These are phyloP conservation scores for Cheilosia soror DNA, from an alignment of 2,888 invertebrate genomes.

Conservation along the genomic window DNA sequence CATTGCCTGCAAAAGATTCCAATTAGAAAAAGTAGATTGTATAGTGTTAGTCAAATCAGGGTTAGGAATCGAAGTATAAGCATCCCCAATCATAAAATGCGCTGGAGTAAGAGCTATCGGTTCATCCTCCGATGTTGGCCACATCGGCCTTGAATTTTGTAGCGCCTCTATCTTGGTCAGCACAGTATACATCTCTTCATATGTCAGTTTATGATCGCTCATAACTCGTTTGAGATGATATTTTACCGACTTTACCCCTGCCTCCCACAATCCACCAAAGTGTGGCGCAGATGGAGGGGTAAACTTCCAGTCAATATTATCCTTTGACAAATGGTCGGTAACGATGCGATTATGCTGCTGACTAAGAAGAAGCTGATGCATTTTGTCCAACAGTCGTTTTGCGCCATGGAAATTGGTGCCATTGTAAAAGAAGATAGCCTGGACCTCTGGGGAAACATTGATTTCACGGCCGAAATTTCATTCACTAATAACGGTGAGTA, in stretches of 20 bases:
- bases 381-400: too few species aligned
- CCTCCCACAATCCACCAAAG: background rate
- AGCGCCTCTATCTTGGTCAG: background rate
- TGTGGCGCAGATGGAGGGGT: background rate
- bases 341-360: background rate
- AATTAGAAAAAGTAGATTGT: background rate
- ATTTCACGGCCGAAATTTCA: too few species aligned
- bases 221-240: background rate
- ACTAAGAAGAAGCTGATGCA: too few species aligned
- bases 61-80: constrained; percentile 42
- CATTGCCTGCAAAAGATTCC: background rate
- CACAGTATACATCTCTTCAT: background rate
- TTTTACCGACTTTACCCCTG: background rate
- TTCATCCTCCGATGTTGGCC: background rate
- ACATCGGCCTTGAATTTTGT: too few species aligned
- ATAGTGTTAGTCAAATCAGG: background rate
- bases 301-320: background rate
- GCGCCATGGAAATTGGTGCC: too few species aligned
- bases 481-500: background rate
- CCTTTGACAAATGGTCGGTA: background rate
- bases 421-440: too few species aligned
- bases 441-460: too few species aligned
- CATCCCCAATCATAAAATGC: constrained; percentile 23
- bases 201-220: background rate
- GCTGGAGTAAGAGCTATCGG: constrained; percentile 29